Evolutionary conservation across 2,113 vertebrate genomes (phyloP), one percentile per base, ranked within the genome.

Genomic region (Pteropus alecto): DNA sequence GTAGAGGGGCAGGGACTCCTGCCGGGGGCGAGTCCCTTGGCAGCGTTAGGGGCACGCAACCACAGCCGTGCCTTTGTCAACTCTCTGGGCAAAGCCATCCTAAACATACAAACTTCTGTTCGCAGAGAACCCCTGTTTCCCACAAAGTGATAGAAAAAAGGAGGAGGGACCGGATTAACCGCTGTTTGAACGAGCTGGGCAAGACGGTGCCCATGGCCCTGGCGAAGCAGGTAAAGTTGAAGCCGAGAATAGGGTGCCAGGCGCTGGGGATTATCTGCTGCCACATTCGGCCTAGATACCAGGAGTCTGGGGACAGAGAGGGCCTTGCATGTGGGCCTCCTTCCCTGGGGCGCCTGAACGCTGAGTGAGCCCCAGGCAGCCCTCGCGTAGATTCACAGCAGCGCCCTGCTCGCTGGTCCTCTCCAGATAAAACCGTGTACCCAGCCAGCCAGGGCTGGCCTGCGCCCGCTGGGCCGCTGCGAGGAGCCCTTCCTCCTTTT

Each of bases 111-210:
- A 94, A 38, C 12, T n/a, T 88, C 96, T 87, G 97, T 98, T 98
- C 95, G 22, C 99, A 99, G 99, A 99, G 99, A 98, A 99, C 99
- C 54, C 99, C 99, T 0, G 99, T 99, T 77, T 99, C 99, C 67
- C 99, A 99, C 98, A 99, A 99, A 98, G 99, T 99, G 83, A 99
- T 99, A 33, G 99, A 99, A 98, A 99, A 99, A 96, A 98, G 99
- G 88, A 98, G 99, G 90, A 98, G 99, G 86, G 99, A 99, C 96
- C 99, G 99, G 28, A 99, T 99, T 96, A 99, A 99, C 92, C 99
- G 99, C 89, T 99, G 99, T 96, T 98, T 99, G 24, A 99, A 99
- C 68, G 99, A 99, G 78, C 96, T 99, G 71, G 99, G 99, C 35
- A 99, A 99, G 98, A 99, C 99, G 0, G 99, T 99, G 30, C 99